A percentile compares a stretch with the other conserved stretches of the same genome.
phyloP scores from a whole-genome alignment of 2,113 vertebrate genomes.

The Todiramphus saurophagus region DNA sequence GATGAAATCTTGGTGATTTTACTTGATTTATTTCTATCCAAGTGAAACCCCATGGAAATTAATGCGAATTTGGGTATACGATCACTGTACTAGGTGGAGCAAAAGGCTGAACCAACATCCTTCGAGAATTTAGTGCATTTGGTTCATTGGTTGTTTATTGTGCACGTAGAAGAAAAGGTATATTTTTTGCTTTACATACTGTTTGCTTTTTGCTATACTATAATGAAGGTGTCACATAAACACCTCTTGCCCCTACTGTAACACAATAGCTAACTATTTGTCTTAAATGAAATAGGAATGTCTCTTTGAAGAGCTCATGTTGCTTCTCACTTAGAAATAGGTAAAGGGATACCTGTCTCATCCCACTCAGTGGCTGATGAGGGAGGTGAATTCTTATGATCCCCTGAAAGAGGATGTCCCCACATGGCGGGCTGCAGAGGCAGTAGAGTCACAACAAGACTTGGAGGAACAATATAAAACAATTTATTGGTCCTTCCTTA shows the following conservation, averaged over 20 bases:
- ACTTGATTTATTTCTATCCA: not conserved
- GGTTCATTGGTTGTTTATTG: fast-evolving
- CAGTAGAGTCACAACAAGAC: too few relatives aligned
- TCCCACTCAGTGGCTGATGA: too few relatives aligned
- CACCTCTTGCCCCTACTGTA: not conserved
- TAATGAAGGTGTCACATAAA: not conserved
- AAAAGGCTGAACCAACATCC: not conserved
- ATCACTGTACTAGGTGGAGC: not conserved
- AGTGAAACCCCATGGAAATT: not conserved
- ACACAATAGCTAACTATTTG: not conserved
- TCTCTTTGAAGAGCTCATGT: not conserved
- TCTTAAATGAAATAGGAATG: not conserved
- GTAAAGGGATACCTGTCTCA: too few relatives aligned
- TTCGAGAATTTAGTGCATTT: not conserved
- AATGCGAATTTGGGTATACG: not conserved
- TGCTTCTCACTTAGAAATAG: not conserved
- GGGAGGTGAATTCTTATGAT: too few relatives aligned
- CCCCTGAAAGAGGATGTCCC: too few relatives aligned
- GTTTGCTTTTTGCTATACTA: not conserved
- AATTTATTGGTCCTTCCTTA: too few relatives aligned
- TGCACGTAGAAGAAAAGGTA: not conserved
- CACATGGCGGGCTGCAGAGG: too few relatives aligned
- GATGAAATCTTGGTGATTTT: not conserved
- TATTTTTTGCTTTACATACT: not conserved
- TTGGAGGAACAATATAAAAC: too few relatives aligned